Evolutionary conservation across 1,140 invertebrate species (phyloP).

Genomic region (Ceratoteleas bidentatus): DNA sequence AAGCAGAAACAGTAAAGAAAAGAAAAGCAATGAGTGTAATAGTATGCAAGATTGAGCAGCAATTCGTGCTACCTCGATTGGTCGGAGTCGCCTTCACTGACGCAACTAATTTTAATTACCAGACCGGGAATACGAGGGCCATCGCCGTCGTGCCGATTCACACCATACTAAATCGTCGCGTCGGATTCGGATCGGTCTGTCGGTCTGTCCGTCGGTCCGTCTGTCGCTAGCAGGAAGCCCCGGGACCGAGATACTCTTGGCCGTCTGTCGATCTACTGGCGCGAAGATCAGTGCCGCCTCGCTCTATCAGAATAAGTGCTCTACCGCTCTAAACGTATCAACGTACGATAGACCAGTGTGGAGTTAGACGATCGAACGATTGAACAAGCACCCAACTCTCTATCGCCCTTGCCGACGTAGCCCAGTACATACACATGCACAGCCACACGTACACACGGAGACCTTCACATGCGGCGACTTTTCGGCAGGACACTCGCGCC

Average conservation of each 20-base stretch:
- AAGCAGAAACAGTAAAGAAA: too few species aligned
- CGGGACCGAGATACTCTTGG: conserved; percentile 79
- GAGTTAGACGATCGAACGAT: conserved; percentile 52
- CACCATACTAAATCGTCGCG: conserved; percentile 87
- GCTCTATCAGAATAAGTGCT: conserved; percentile 71
- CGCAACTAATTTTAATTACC: conserved; percentile 80
- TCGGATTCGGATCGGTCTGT: conserved; percentile 78
- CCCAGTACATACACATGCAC: too few species aligned
- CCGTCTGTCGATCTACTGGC: conserved; percentile 75
- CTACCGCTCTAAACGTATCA: conserved; percentile 66
- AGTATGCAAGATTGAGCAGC: too few species aligned
- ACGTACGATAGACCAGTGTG: conserved; percentile 58
- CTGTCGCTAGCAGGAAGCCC: conserved; percentile 79
- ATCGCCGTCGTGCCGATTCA: conserved; percentile 89
- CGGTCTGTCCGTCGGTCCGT: conserved; percentile 78
- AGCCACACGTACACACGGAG: conserved; percentile 8
- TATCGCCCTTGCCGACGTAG: too few species aligned
- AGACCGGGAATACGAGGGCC: conserved; percentile 87
- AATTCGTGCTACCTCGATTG: conserved; percentile 55
- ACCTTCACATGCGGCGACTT: too few species aligned
- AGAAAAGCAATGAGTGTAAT: too few species aligned
- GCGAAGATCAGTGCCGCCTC: conserved; percentile 75
- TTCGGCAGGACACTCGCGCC: too few species aligned
- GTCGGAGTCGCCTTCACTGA: conserved; percentile 74
- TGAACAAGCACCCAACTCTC: conserved; percentile 19